Base-by-base conservation (phyloP, 2,113 vertebrate genomes). In the Thamnaconus septentrionalis region DNA sequence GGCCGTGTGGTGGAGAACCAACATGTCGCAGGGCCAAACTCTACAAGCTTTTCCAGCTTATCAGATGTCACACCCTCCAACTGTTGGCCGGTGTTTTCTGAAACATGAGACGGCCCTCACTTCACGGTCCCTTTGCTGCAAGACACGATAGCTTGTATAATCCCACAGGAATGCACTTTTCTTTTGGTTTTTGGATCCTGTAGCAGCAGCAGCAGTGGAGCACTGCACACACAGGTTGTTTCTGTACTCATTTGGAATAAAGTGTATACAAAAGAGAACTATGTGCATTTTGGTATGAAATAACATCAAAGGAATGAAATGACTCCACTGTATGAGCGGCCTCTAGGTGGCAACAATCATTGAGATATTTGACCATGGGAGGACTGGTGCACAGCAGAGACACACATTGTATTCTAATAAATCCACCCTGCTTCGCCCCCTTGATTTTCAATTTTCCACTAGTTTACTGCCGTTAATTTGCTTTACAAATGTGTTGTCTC, bases 401-500 rank as follows among this genome's bases (percentile, higher is more conserved):
- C 50, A 68, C 39, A 42, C 42, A 63, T 77, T 76, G 69, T 79
- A 43, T 64, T 84, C 42, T 60, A 49, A n/a, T 77, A 55, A 69
- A 64, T 65, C 83, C 8, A 56, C 39, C 63, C 65, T 80, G 79
- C 57, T 64, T 67, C 65, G 69, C 81, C 61, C 45, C 80, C 64
- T 41, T 40, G 80, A 78, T 67, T 7, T 64, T 80, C 69, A 44
- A 71, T 81, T 75, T 80, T 63, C 83, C 76, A 74, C 83, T 89
- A 82, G 67, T 84, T 81, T 82, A 60, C 75, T 77, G 53, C 81
- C 79, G 80, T 79, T 73, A 55, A 77, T 80, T 77, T 76, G 48
- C 11, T 73, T 91, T 89, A 76, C 12, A 61, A 66, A 70, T 69
- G 31, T 78, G 61, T 80, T 76, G 63, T 79, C 71, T 88, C 61